Percentiles rank a stretch among this genome's conserved stretches.
Evolutionary conservation across 2,888 invertebrate species (phyloP).

Genomic region (Papilio demoleus): DNA sequence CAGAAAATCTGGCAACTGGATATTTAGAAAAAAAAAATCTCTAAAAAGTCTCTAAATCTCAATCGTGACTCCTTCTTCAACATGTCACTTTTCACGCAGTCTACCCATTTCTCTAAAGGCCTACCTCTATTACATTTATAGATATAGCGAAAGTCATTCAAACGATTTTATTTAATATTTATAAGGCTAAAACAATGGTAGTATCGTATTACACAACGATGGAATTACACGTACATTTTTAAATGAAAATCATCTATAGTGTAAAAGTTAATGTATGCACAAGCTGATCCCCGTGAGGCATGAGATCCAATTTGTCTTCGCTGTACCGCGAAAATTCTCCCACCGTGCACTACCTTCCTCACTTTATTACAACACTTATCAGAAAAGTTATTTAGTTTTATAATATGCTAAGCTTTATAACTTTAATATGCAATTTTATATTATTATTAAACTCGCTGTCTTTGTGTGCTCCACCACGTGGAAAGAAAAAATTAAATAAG

Average conservation of each 20-base stretch:
- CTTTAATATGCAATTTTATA: background rate
- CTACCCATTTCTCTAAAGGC: too few species aligned
- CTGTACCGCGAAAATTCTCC: conserved; percentile 13
- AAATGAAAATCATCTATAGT: background rate
- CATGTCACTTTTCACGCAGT: too few species aligned
- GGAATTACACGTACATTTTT: background rate
- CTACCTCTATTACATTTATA: too few species aligned
- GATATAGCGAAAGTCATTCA: too few species aligned
- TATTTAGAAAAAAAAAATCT: too few species aligned
- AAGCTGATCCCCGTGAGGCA: background rate
- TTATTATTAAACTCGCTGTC: background rate
- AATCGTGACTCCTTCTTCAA: too few species aligned
- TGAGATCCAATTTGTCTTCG: conserved; percentile 16
- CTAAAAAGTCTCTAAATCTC: too few species aligned
- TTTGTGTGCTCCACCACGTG: too few species aligned
- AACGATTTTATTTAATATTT: too few species aligned
- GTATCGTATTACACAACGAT: background rate
- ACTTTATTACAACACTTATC: conserved; percentile 13
- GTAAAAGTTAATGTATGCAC: background rate
- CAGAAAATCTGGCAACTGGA: too few species aligned
- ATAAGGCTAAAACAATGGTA: background rate
- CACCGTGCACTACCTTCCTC: background rate
- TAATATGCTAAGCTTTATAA: background rate
- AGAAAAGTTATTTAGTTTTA: conserved; percentile 14
- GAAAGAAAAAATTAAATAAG: too few species aligned